A percentile compares a stretch with the other conserved stretches of the same genome.
These are phyloP conservation scores for Tringa solitaria DNA, from an alignment of 2,113 vertebrate genomes.

Conservation along the genomic window DNA sequence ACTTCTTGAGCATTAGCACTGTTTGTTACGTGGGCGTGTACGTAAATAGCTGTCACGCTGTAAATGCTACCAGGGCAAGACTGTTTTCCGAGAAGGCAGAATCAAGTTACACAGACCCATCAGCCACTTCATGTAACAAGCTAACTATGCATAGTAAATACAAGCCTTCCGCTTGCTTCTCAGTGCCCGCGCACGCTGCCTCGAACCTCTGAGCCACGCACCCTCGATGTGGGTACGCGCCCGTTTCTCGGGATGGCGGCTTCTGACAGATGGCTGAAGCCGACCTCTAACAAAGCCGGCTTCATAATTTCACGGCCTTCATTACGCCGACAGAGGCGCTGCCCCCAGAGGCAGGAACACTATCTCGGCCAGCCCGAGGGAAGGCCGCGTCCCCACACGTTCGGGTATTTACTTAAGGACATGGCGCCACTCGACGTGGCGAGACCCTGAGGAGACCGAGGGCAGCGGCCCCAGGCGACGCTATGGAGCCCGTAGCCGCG, in stretches of 20 bases:
- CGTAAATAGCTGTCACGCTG: neutral
- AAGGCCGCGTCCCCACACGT: rapidly evolving
- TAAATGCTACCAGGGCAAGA: neutral
- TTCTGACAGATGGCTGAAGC: neutral
- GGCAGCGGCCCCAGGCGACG: neutral
- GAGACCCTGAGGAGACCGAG: rapidly evolving
- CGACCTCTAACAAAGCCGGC: rapidly evolving
- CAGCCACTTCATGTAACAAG: neutral
- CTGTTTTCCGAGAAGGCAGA: neutral
- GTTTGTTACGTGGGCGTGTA: rapidly evolving
- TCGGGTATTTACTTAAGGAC: rapidly evolving
- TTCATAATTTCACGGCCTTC: too few relatives aligned
- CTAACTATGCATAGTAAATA: rapidly evolving
- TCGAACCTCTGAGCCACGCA: neutral
- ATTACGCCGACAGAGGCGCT: rapidly evolving
- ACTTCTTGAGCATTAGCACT: neutral
- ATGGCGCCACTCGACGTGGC: neutral
- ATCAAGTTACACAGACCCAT: neutral
- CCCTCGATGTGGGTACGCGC: rapidly evolving
- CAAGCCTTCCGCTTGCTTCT: neutral
- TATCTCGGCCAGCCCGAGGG: rapidly evolving
- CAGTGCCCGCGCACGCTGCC: neutral
- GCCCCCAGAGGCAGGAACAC: neutral
- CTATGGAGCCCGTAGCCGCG: rapidly evolving
- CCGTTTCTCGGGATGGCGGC: neutral